These are phyloP conservation scores for Aspidapion aeneum DNA, from an alignment of 2,888 invertebrate species.

Conservation along the genomic window DNA sequence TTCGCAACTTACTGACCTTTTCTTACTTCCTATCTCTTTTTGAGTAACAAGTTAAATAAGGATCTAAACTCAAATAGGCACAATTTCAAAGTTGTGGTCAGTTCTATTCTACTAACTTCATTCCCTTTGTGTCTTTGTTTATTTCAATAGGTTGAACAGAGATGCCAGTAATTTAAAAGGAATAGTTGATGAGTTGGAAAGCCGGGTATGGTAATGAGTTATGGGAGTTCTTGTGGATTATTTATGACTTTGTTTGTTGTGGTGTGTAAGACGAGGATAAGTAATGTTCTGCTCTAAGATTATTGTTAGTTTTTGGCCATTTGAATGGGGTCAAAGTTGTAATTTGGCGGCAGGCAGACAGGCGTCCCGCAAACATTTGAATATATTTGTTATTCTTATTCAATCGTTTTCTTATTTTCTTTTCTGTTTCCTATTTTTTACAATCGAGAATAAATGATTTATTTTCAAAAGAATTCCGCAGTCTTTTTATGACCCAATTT, in stretches of 20 bases:
- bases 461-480: too few species aligned
- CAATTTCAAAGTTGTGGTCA: too few species aligned
- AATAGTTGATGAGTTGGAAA: neutral
- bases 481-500: too few species aligned
- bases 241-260: neutral
- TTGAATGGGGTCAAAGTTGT: neutral
- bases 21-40: too few species aligned
- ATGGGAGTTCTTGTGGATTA: neutral
- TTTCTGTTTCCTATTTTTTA: too few species aligned
- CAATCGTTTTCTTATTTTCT: neutral
- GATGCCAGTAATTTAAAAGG: neutral
- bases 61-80: too few species aligned
- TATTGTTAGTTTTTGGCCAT: neutral
- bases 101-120: too few species aligned
- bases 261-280: neutral
- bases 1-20: too few species aligned
- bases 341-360: neutral
- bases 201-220: neutral
- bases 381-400: neutral
- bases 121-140: neutral
- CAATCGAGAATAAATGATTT: too few species aligned
- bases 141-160: neutral
- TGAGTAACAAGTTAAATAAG: too few species aligned
- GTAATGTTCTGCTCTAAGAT: neutral
- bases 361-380: neutral